phyloP scores from a whole-genome alignment of 2,113 vertebrate species.

The Syngnathus scovelli region DNA sequence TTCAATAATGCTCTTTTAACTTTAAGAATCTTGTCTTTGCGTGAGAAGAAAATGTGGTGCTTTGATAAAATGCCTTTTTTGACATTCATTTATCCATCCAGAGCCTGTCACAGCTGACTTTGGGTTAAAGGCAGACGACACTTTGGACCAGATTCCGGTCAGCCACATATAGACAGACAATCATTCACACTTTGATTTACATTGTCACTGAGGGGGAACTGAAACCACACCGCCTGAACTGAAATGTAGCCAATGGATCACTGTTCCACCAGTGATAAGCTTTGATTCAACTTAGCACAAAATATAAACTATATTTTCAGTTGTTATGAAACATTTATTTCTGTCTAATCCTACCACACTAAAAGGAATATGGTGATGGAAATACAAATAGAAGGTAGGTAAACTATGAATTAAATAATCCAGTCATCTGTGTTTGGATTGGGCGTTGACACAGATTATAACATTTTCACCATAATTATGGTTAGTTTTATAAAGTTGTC shows the following conservation, averaged over 20 bases:
- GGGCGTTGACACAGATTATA: too few relatives aligned
- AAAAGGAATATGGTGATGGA: too few relatives aligned
- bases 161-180: neutral
- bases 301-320: neutral
- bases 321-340: too few relatives aligned
- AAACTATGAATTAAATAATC: too few relatives aligned
- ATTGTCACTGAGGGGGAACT: neutral
- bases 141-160: too few relatives aligned
- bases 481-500: too few relatives aligned
- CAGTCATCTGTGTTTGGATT: too few relatives aligned
- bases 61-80: neutral
- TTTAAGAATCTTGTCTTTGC: neutral
- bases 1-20: neutral
- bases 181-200: neutral
- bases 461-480: too few relatives aligned
- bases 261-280: neutral
- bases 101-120: neutral
- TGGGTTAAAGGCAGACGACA: too few relatives aligned
- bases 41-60: neutral
- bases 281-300: neutral
- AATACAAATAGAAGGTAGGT: too few relatives aligned
- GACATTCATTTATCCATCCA: neutral
- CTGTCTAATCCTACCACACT: too few relatives aligned
- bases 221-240: neutral
- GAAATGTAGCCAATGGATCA: neutral